Percentiles rank a stretch among this genome's conserved stretches.
phyloP scores from a whole-genome alignment of 1,140 invertebrate genomes.

The Eciton burchellii region DNA sequence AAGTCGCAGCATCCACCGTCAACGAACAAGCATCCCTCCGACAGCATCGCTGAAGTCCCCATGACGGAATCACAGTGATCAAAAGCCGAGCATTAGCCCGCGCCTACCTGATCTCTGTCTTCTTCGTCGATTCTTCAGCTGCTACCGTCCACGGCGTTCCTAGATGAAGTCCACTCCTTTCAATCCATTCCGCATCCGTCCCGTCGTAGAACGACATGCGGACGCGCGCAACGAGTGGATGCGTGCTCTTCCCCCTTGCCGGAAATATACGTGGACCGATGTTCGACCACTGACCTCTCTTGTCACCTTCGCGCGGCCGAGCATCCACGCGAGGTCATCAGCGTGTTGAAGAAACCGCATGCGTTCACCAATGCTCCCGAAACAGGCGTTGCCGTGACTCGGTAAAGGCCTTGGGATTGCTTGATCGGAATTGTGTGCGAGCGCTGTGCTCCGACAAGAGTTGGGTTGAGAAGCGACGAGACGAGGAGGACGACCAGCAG shows the following conservation, averaged over 20 bases:
- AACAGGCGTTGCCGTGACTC: constrained; percentile 61
- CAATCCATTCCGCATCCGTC: constrained; percentile 2
- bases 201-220: not conserved
- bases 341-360: not conserved
- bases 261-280: not conserved
- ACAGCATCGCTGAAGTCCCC: not conserved
- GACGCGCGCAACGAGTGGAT: not conserved
- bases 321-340: constrained; percentile 33
- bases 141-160: not conserved
- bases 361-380: constrained; percentile 36
- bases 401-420: constrained; percentile 36
- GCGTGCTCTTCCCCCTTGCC: not conserved
- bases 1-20: not conserved
- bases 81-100: not conserved
- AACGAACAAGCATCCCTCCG: not conserved
- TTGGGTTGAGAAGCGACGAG: constrained; percentile 63
- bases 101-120: not conserved
- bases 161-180: not conserved
- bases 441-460: constrained; percentile 11
- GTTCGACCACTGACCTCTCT: constrained; percentile 4
- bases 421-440: constrained; percentile 44
- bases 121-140: not conserved
- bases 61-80: not conserved
- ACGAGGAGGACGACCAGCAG: constrained; percentile 57
- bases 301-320: constrained; percentile 47